Evolutionary conservation across 1,140 invertebrate genomes (phyloP), one percentile per base, ranked within the genome.

Genomic region (Amyelois transitella): DNA sequence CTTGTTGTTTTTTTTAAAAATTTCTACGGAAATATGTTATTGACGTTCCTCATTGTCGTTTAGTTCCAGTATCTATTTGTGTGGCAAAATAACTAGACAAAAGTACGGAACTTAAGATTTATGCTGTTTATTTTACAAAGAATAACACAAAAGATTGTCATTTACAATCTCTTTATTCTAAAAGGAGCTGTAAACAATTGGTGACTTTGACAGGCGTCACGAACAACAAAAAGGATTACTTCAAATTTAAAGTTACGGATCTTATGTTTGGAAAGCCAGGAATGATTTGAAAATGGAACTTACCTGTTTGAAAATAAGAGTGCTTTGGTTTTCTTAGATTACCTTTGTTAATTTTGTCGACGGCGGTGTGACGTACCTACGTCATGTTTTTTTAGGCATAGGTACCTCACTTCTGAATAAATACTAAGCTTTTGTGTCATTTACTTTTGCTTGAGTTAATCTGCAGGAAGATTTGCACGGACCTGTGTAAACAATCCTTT

Each of bases 181-280:
- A 69, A 77, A 81, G 70, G 66, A 72, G 66, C 64, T 71, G 62
- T 75, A 79, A 81, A 85, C 81, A 87, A 83, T 87, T 84, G 73
- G 72, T 62, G 76, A 82, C 72, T 74, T 84, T 87, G 82, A 87
- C 84, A 85, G 68, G 60, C 75, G 64, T 80, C 72, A 77, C 69
- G 61, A 76, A 61, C 72, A 63, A 77, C 79, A 77, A 77, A 80
- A 87, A 81, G 84, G 84, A 86, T 87, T 83, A 80, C 66, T 38
- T n/a, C 17, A 14, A 38, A 38, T 38, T 38, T 38, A 12, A 14
- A 14, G 12, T 38, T 14, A 38, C 6, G 1, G 64, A 61, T 47
- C 12, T 38, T 14, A 38, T 2, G 7, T 24, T 24, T 24, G 22
- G n/a, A n/a, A n/a, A n/a, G n/a, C n/a, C n/a, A n/a, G n/a, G n/a